Percentiles rank a stretch among this genome's conserved stretches.
These are phyloP conservation scores for Dipodomys stephensi DNA, from an alignment of 2,113 vertebrate genomes.

Conservation along the genomic window DNA sequence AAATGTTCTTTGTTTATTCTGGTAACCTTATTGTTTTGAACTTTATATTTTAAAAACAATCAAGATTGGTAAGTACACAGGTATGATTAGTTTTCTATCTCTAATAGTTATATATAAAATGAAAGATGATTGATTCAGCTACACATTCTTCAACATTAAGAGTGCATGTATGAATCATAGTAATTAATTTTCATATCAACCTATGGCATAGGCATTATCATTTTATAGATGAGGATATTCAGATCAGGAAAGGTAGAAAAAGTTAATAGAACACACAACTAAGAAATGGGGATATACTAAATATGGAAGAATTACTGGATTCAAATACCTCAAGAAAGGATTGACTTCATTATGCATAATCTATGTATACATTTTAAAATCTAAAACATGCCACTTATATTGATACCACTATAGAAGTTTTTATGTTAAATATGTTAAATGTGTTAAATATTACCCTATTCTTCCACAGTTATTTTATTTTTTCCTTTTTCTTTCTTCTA, in stretches of 20 bases:
- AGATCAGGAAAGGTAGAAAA: background rate
- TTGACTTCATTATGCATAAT: background rate
- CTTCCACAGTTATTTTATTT: background rate
- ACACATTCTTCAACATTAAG: background rate
- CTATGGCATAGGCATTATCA: background rate
- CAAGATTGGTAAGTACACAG: background rate
- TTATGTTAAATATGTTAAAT: slow-evolving; percentile 12
- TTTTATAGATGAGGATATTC: slow-evolving; percentile 9
- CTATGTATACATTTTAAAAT: background rate
- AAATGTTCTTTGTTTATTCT: background rate
- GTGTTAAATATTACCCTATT: background rate
- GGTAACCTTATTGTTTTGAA: background rate
- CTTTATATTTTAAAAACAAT: background rate
- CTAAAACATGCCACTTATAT: background rate
- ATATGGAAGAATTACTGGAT: background rate
- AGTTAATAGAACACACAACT: background rate
- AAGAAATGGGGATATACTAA: background rate
- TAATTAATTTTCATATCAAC: slow-evolving; percentile 12
- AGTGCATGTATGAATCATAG: background rate
- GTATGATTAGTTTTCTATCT: background rate
- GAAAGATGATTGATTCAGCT: background rate
- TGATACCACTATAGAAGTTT: background rate
- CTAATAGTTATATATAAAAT: slow-evolving; percentile 12
- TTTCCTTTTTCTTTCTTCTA: background rate
- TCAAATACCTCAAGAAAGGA: background rate